Percentiles rank a stretch among this genome's conserved stretches.
These are phyloP conservation scores for Rhynchophorus ferrugineus DNA, from an alignment of 1,140 invertebrate genomes.

Conservation along the genomic window DNA sequence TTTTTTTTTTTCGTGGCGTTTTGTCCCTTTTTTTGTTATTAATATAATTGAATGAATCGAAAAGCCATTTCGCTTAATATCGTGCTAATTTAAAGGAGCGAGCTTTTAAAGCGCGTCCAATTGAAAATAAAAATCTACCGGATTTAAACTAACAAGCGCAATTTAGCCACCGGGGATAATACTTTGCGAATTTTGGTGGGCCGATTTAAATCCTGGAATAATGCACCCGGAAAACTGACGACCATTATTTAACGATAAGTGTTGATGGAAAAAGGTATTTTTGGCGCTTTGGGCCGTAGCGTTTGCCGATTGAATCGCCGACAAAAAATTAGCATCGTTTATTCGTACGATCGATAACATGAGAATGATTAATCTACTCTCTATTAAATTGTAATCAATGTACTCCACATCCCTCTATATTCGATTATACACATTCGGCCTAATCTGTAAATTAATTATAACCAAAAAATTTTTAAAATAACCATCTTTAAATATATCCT, in stretches of 20 bases:
- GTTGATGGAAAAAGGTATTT: background rate
- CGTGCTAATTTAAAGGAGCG: slow-evolving; percentile 19
- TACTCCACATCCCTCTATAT: no score
- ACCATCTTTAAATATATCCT: no score
- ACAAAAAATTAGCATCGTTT: no score
- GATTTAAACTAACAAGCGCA: slow-evolving; percentile 23
- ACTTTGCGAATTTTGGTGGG: slow-evolving; percentile 20
- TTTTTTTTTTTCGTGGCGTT: slow-evolving; percentile 15
- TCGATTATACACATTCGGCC: no score
- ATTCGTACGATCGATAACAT: no score
- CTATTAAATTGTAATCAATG: no score
- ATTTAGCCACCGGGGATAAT: slow-evolving; percentile 17
- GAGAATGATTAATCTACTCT: no score
- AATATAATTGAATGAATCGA: slow-evolving; percentile 21
- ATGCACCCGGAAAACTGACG: slow-evolving; percentile 9
- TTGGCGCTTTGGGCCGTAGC: no score
- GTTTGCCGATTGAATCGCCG: no score
- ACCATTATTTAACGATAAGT: slow-evolving; percentile 7
- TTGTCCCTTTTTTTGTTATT: slow-evolving; percentile 13
- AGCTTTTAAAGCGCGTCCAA: slow-evolving; percentile 21
- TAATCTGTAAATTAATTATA: no score
- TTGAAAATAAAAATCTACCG: slow-evolving; percentile 24
- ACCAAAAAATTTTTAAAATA: no score
- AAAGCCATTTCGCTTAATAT: slow-evolving; percentile 20
- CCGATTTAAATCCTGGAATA: slow-evolving; percentile 21